These are phyloP conservation scores for Hiodon alosoides DNA, from an alignment of 2,113 vertebrate species.

Conservation along the genomic window DNA sequence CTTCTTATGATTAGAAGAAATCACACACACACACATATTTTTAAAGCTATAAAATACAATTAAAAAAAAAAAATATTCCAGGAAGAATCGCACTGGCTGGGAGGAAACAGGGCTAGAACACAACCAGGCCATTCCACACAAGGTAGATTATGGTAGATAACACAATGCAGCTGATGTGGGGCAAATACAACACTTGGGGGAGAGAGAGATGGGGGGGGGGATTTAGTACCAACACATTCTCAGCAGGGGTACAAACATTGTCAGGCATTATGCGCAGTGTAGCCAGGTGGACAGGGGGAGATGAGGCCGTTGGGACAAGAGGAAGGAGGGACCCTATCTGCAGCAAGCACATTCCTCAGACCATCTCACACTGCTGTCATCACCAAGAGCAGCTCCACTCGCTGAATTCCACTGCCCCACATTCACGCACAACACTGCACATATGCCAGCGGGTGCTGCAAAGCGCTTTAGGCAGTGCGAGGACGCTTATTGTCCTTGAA, in stretches of 20 bases:
- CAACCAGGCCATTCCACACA: background rate
- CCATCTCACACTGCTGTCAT: background rate
- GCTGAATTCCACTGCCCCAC: background rate
- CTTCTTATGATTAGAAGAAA: no score
- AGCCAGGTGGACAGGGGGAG: background rate
- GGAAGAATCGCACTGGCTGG: no score
- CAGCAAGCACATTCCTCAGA: background rate
- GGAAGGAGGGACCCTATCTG: background rate
- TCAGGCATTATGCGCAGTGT: background rate
- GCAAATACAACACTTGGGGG: constrained; percentile 20
- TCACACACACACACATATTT: no score
- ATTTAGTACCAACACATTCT: constrained; percentile 18
- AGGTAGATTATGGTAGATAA: background rate
- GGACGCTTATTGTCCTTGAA: no score
- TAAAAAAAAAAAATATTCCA: no score
- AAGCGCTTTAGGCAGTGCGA: no score
- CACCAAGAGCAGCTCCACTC: background rate
- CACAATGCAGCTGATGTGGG: constrained; percentile 24
- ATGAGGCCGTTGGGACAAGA: background rate
- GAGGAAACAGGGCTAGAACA: background rate
- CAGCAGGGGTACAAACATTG: constrained; percentile 4
- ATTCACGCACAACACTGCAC: background rate
- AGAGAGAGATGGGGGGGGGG: background rate
- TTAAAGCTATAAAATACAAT: no score
- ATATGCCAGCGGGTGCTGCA: background rate